Conservation (phyloP, 2,888 invertebrate species). For the Ichneumoninae sp. region DNA sequence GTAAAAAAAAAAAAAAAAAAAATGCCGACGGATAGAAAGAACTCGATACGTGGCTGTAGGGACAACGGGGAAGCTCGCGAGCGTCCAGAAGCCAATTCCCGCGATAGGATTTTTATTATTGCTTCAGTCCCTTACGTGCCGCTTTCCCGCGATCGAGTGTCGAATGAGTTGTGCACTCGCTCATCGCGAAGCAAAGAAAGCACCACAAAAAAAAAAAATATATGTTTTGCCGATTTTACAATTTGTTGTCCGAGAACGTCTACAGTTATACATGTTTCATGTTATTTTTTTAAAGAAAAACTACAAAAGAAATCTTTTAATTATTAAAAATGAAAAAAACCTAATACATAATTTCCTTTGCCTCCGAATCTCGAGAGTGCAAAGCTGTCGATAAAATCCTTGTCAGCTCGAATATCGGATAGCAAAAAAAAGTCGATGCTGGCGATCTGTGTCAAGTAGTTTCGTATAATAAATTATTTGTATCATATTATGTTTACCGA, state of each 20-base stretch:
- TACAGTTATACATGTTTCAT: neutral
- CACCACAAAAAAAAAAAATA: neutral
- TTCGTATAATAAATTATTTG: neutral
- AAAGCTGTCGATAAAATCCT: neutral
- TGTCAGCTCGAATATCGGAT: neutral
- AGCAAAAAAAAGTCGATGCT: neutral
- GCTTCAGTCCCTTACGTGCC: constrained; percentile 33
- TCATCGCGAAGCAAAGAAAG: neutral
- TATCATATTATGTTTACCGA: neutral
- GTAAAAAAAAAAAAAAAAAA: constrained; percentile 15
- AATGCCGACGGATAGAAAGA: constrained; percentile 45
- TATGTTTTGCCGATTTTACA: neutral
- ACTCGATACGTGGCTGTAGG: constrained; percentile 49
- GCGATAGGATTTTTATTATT: constrained; percentile 65
- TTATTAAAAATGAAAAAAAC: neutral
- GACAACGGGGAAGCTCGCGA: constrained; percentile 42
- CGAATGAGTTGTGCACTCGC: neutral
- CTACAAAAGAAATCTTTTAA: neutral
- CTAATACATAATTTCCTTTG: neutral
- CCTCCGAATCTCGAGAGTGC: neutral
- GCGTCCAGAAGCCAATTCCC: constrained; percentile 63
- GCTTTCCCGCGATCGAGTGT: neutral
- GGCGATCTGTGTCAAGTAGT: neutral
- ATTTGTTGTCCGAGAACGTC: no score
- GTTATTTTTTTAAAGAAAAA: neutral